Base-by-base conservation (phyloP, 2,797 vertebrate species). In the Phalloptychus januarius region DNA sequence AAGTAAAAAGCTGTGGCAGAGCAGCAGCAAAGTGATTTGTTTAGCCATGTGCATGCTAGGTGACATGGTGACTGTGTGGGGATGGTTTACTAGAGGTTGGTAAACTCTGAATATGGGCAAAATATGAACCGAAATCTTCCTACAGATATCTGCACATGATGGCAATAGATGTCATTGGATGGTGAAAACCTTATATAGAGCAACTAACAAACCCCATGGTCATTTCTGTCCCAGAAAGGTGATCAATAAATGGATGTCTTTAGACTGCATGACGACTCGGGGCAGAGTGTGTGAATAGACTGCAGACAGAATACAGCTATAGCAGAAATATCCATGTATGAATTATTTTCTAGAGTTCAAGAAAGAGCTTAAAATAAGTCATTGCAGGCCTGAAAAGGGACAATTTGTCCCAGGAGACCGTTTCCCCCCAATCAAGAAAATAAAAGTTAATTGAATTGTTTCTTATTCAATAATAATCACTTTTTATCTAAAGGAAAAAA, bases 321-420 rank as follows among this genome's bases (percentile, higher is more conserved):
- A 83, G 91, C 72, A 76, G 54, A 50, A 75, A 45, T 18, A 70
- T 71, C 65, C 63, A 20, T 11, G 4, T 50, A 3, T 44, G 42
- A 54, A 72, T 46, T 2, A 58, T 46, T 83, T 72, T 79, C 71
- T 79, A 54, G 69, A 69, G 80, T 69, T 75, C 83, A 78, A 83
- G 79, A 83, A 65, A 73, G 75, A 87, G 88, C 85, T 88, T 81
- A 92, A 91, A 85, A 74, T 79, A 75, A 90, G 89, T 93, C 88
- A 91, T 20, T 83, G 76, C 84, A 71, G 79, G 78, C 75, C 48
- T 48, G 23, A 58, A 54, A 18, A 40, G 18, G 46, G 16, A 46
- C 45, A 46, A 46, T 46, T 46, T 54, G 25, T 23, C 20, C 48
- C 20, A 23, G 25, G 25, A n/a, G 11, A n/a, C 12, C 12, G 4